Evolutionary conservation across 2,888 invertebrate genomes (phyloP).

Genomic region (Diplolepis rosae): DNA sequence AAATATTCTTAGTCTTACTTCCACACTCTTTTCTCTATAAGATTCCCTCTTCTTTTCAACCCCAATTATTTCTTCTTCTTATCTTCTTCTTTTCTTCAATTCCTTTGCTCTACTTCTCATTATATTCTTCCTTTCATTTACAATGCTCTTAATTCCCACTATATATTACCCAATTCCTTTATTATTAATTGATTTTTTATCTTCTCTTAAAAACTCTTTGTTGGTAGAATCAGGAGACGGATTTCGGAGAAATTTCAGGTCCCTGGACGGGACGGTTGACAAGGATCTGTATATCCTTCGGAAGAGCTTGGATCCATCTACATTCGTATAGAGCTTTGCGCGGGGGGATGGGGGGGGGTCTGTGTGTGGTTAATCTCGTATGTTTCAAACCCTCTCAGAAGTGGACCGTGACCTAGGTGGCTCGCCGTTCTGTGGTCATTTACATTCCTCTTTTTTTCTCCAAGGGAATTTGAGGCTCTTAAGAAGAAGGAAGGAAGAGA

Average conservation of each 20-base stretch:
- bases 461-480: constrained; percentile 48
- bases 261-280: neutral
- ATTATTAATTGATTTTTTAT: too few species aligned
- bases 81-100: neutral
- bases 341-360: neutral
- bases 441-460: constrained; percentile 50
- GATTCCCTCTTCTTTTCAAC: too few species aligned
- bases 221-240: neutral
- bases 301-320: constrained; percentile 12
- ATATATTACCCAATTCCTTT: too few species aligned
- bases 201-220: too few species aligned
- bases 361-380: constrained; percentile 31
- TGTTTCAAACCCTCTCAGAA: constrained; percentile 31
- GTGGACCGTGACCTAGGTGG: constrained; percentile 52
- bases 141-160: too few species aligned
- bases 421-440: constrained; percentile 52
- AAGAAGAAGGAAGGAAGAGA: constrained; percentile 54
- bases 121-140: neutral
- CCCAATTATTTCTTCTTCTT: constrained; percentile 17
- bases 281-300: constrained; percentile 32
- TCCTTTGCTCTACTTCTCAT: neutral
- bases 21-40: too few species aligned
- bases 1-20: too few species aligned
- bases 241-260: neutral
- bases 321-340: neutral